phyloP scores from a whole-genome alignment of 2,797 vertebrate species.

The Uromys caudimaculatus region DNA sequence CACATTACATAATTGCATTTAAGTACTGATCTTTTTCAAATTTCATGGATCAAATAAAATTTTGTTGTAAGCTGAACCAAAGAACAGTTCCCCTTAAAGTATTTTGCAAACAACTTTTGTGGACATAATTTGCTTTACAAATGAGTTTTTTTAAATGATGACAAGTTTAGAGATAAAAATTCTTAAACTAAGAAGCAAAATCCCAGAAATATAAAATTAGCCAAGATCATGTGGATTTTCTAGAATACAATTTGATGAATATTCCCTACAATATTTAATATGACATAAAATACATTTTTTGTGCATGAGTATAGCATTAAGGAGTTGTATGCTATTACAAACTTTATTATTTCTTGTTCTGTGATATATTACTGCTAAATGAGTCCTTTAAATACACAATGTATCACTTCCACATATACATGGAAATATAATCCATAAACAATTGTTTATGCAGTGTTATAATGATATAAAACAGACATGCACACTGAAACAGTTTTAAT shows the following conservation, averaged over 20 bases:
- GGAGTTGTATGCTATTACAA: background rate
- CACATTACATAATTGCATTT: background rate
- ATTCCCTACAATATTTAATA: background rate
- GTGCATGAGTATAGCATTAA: background rate
- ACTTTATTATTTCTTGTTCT: background rate
- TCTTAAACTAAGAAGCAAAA: background rate
- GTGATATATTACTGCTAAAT: background rate
- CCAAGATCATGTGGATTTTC: background rate
- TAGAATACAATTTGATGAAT: background rate
- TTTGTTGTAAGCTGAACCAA: background rate
- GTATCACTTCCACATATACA: background rate
- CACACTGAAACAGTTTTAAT: background rate
- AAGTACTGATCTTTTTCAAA: background rate
- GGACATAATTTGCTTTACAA: background rate
- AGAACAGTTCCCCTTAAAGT: background rate
- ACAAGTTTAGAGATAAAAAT: background rate
- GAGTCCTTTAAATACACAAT: background rate
- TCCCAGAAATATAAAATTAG: background rate
- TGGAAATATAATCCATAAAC: background rate
- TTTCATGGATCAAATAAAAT: background rate
- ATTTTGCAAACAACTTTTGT: conserved; percentile 5
- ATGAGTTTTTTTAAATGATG: background rate
- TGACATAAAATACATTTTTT: background rate
- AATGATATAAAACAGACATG: background rate
- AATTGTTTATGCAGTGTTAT: background rate